These are phyloP conservation scores for Galaxea fascicularis DNA, from an alignment of 92 coral and sea anemone genomes.

Conservation along the genomic window DNA sequence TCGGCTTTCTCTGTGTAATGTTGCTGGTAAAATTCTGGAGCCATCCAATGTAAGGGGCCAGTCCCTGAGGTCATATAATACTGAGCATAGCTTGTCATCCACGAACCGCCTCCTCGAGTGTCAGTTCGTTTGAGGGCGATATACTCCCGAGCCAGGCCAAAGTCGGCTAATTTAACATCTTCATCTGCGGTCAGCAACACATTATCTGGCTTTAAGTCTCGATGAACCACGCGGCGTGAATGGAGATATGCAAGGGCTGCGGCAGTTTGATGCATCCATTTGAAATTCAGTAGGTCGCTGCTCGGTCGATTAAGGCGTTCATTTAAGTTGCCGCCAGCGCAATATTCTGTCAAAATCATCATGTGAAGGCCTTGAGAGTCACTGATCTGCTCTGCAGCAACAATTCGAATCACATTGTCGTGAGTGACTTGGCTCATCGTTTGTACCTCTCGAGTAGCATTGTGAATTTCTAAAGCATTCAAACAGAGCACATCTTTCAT, in stretches of 20 bases:
- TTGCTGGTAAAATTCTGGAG: slow-evolving; percentile 67
- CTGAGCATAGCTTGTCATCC: slow-evolving; percentile 2
- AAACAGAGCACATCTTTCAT: slow-evolving; percentile 69
- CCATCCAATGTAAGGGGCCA: slow-evolving; percentile 66
- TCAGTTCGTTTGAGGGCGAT: slow-evolving; percentile 42
- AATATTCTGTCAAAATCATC: slow-evolving; percentile 75
- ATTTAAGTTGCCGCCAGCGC: slow-evolving; percentile 74
- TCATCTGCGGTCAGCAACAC: slow-evolving; percentile 63
- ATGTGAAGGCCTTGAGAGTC: neutral
- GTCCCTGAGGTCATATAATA: slow-evolving; percentile 50
- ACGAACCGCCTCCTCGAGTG: slow-evolving; percentile 5
- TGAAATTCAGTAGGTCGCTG: slow-evolving; percentile 31
- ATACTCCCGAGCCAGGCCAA: slow-evolving; percentile 70
- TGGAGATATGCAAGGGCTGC: slow-evolving; percentile 56
- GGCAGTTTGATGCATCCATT: slow-evolving; percentile 79
- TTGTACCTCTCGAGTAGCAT: slow-evolving; percentile 48
- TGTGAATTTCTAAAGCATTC: slow-evolving; percentile 18
- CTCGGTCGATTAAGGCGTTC: slow-evolving; percentile 67
- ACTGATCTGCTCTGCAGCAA: slow-evolving; percentile 14
- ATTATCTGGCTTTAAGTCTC: slow-evolving; percentile 77
- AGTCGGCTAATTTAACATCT: slow-evolving; percentile 80
- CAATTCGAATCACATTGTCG: slow-evolving; percentile 45
- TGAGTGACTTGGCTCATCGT: slow-evolving; percentile 58
- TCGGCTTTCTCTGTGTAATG: slow-evolving; percentile 70
- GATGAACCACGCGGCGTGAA: slow-evolving; percentile 51